Conservation (phyloP, 2,113 vertebrate species). For the Brienomyrus brachyistius region DNA sequence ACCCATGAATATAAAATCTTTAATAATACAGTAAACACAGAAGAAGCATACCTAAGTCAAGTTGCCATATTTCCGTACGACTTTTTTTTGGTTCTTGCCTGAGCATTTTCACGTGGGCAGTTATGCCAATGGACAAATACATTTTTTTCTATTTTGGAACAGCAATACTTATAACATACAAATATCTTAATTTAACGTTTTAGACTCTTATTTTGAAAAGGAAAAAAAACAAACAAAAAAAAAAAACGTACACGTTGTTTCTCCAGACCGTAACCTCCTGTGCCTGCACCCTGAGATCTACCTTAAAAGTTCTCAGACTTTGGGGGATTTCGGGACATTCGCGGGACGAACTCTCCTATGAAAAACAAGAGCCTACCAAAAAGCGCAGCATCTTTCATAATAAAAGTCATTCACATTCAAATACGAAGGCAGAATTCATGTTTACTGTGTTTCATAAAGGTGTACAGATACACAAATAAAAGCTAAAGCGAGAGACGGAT, state of each 20-base stretch:
- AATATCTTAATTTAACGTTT: background rate
- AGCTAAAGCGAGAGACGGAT: background rate
- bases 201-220: background rate
- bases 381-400: background rate
- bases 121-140: constrained; percentile 2
- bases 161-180: constrained; percentile 5
- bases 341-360: background rate
- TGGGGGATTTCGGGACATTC: background rate
- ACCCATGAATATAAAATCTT: background rate
- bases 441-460: constrained; percentile 19
- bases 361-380: background rate
- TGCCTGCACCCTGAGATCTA: constrained; percentile 3
- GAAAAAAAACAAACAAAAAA: too few species aligned
- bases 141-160: background rate
- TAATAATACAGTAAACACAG: background rate
- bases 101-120: background rate
- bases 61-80: background rate
- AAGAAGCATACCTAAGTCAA: background rate
- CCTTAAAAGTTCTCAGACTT: background rate
- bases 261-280: background rate
- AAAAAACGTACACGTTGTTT: background rate
- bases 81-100: background rate
- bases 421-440: constrained; percentile 17
- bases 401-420: constrained; percentile 13
- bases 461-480: constrained; percentile 22